Evolutionary conservation across 2,888 invertebrate species (phyloP), one percentile per base, ranked within the genome.

Genomic region (Netelia melanura): DNA sequence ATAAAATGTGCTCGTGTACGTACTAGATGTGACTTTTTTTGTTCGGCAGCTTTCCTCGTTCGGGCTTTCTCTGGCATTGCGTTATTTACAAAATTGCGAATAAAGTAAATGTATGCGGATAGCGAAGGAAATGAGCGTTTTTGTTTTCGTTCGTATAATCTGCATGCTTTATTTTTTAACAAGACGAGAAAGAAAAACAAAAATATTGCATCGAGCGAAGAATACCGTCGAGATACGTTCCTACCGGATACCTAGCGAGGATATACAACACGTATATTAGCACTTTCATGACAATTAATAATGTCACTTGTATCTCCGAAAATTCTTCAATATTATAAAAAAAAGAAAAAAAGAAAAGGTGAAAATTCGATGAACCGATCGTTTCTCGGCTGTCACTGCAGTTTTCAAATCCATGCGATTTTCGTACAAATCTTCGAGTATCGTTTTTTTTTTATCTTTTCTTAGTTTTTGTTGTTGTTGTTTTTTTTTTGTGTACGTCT

Each of bases 311-410:
- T 65, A 65, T 77, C 76, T 67, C 67, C 67, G 76, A 67, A 58
- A 17, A 72, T 61, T 62, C 56, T 58, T 21, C 61, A 17, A 79
- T 72, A n/a, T 72, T 65, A 21, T 72, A 17, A 81, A 38, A 64
- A 58, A 72, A 14, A 61, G 0, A 76, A 21, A 79, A 17, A 81
- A 38, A 64, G 68, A 58, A 72, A 14, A 61, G 1, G 30, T 54
- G 43, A 64, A 79, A 62, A 54, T 23, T 52, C 54, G 58, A 58
- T 52, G 21, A 62, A 68, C 8, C 5, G 21, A 52, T 68, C 23
- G 61, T 65, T 67, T 67, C 81, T 74, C 62, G 61, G 61, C 67
- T 74, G 81, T 38, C 67, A 81, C 81, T 81, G 68, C 67, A 81
- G 52, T 48, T 58, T 75, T 81, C 68, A 52, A 81, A 75, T 75